These are phyloP conservation scores for Galago senegalensis DNA, from an alignment of 2,797 vertebrate species.

Conservation along the genomic window DNA sequence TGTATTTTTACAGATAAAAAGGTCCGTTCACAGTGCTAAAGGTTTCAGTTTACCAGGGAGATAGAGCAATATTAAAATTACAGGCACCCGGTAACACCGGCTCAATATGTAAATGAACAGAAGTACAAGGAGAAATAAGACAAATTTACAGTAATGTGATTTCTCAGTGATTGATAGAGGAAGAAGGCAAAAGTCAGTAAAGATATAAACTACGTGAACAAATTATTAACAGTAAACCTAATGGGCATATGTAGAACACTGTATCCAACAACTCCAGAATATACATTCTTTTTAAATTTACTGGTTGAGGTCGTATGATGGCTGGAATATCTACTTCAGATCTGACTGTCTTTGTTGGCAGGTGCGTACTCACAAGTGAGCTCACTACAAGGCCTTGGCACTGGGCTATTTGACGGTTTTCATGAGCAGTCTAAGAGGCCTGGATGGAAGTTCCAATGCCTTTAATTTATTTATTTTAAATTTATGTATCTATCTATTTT, in stretches of 20 bases:
- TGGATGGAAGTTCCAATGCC: background rate
- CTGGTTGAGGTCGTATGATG: background rate
- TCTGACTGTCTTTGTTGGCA: background rate
- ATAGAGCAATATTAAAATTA: background rate
- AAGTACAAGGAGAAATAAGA: conserved; percentile 31
- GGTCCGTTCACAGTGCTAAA: background rate
- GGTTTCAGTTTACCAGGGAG: background rate
- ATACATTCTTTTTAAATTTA: background rate
- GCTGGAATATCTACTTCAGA: background rate
- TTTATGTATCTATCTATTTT: background rate
- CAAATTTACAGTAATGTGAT: background rate
- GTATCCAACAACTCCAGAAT: background rate
- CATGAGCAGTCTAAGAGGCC: background rate
- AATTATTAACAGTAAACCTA: conserved; percentile 11
- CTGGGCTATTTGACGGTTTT: background rate
- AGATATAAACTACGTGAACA: background rate
- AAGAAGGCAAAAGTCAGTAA: conserved; percentile 8
- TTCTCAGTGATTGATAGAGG: conserved; percentile 29
- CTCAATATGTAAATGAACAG: background rate
- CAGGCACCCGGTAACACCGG: background rate
- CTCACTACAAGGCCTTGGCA: background rate
- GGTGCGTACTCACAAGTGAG: too few relatives aligned
- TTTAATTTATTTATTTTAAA: background rate
- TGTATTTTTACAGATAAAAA: conserved; percentile 28
- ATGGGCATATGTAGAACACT: background rate